phyloP scores from a whole-genome alignment of 2,113 vertebrate species.

The Xenopus laevis region DNA sequence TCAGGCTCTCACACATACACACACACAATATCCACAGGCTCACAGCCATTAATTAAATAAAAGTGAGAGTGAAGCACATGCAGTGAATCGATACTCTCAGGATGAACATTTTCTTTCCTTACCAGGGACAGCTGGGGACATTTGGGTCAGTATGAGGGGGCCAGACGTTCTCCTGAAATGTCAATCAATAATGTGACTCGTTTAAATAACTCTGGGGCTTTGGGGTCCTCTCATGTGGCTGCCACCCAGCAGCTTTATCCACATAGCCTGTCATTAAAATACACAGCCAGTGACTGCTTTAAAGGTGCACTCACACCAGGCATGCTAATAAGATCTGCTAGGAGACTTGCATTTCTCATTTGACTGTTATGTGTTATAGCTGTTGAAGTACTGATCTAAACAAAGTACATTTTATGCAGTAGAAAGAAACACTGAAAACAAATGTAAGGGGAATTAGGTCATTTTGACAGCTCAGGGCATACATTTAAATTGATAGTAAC shows the following conservation, averaged over 20 bases:
- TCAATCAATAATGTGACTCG: slow-evolving; percentile 34
- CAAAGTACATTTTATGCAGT: too few relatives aligned
- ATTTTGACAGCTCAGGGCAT: too few relatives aligned
- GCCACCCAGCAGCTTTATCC: neutral
- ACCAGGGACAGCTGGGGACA: slow-evolving; percentile 11
- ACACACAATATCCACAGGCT: slow-evolving; percentile 28
- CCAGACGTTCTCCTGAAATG: slow-evolving; percentile 24
- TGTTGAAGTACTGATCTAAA: too few relatives aligned
- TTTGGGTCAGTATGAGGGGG: slow-evolving; percentile 31
- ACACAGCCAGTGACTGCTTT: neutral
- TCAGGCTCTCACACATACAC: slow-evolving; percentile 21
- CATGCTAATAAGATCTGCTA: neutral
- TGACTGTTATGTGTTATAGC: neutral
- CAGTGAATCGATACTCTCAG: slow-evolving; percentile 9
- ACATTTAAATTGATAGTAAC: too few relatives aligned
- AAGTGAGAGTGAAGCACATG: slow-evolving; percentile 17
- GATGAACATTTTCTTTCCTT: slow-evolving; percentile 28
- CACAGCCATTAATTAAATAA: neutral
- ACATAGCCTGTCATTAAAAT: slow-evolving; percentile 1
- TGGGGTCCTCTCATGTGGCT: slow-evolving; percentile 6
- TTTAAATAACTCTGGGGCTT: slow-evolving; percentile 26
- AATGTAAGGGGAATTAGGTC: too few relatives aligned
- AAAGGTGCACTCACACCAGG: neutral
- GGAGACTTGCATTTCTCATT: neutral
- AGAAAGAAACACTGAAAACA: too few relatives aligned